Conservation (phyloP, 2,113 vertebrate genomes). For the Salvelinus sp. region DNA sequence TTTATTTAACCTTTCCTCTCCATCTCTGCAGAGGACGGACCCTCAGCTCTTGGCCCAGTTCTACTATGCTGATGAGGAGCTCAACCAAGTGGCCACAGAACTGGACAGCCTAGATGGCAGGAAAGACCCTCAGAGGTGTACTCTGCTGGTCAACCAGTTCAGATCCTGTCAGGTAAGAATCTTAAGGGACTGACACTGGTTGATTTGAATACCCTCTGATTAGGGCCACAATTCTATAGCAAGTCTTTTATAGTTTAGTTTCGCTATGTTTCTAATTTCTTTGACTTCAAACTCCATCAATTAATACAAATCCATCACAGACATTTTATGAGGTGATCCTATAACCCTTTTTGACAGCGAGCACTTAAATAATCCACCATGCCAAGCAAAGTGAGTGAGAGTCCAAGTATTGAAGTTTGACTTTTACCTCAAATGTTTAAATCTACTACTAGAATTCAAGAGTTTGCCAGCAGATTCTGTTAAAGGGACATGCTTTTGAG, state of each 20-base stretch:
- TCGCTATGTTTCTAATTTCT: background rate
- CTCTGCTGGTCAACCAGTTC: slow-evolving; percentile 95
- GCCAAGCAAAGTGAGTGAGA: background rate
- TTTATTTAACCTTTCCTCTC: background rate
- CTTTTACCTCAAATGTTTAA: background rate
- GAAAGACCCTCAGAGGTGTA: slow-evolving; percentile 95
- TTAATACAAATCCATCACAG: too few species aligned
- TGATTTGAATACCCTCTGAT: too few species aligned
- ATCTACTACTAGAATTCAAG: background rate
- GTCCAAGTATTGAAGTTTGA: slow-evolving; percentile 7
- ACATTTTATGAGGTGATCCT: background rate
- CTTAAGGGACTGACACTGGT: background rate
- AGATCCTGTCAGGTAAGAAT: slow-evolving; percentile 91
- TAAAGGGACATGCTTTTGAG: too few species aligned
- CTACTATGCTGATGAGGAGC: slow-evolving; percentile 96
- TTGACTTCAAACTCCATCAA: background rate
- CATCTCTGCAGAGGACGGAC: slow-evolving; percentile 82
- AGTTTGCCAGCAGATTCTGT: too few species aligned
- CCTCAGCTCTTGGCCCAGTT: slow-evolving; percentile 96
- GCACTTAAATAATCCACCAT: background rate
- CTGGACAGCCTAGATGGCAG: slow-evolving; percentile 94
- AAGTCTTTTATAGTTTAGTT: too few species aligned
- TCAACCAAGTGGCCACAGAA: slow-evolving; percentile 94
- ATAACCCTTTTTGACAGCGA: background rate
- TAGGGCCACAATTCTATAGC: too few species aligned